Evolutionary conservation across 2,888 invertebrate species (phyloP), one percentile per base, ranked within the genome.

Genomic region (Ectobius pallidus): DNA sequence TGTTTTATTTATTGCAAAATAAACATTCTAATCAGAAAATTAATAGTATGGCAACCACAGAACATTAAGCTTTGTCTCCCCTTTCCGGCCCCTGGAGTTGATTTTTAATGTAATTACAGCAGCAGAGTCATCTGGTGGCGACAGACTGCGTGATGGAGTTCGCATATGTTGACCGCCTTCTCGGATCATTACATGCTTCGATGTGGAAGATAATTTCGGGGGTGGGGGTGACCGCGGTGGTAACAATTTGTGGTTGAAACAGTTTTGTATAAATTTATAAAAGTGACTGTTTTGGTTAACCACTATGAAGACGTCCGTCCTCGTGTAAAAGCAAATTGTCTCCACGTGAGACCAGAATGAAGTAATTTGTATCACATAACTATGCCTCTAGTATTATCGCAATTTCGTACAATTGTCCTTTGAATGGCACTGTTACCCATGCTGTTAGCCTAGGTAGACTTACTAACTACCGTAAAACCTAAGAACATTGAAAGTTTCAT

Each of bases 171-270:
- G 30, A 55, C 25, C 27, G 11, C 34, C 34, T 34, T 34, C 34
- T 34, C 34, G 3, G 16, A 0, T 27, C 55, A 52, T 30, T 32
- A 30, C 16, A n/a, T 18, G 27, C 22, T 14, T 16, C n/a, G 6
- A 30, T 58, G 16, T 16, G 14, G n/a, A 16, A n/a, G 32, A 27
- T 58, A 30, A 1, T 30, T 58, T 30, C 16, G n/a, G 58, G 58
- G 46, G 49, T 9, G 18, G 49, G 49, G 49, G 49, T 4, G 18
- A 34, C 34, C 34, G 11, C 6, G 1, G n/a, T 1, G 11, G 2
- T 58, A 58, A 58, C 30, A n/a, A 58, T 58, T 58, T 58, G 58
- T n/a, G 58, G 58, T 58, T n/a, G 14, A 58, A 58, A 14, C 58
- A 30, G 16, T n/a, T 58, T 11, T 30, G 32, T 58, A 4, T 58